Evolutionary conservation across 2,888 invertebrate species (phyloP), one percentile per base, ranked within the genome.

Genomic region (Bimastos eiseni): DNA sequence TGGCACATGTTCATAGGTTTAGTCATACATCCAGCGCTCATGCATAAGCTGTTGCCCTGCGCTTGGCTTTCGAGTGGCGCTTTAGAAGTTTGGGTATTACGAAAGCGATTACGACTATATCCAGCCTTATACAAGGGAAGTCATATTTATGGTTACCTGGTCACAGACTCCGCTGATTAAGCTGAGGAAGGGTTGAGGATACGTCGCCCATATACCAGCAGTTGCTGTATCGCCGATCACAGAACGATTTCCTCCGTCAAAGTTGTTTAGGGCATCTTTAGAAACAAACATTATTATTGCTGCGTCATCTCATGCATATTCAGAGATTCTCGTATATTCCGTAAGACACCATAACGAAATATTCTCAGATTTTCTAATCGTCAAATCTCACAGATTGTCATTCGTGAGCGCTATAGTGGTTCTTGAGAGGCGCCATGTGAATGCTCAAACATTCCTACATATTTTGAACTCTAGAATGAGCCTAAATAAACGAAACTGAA

Each of bases 181-280:
- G 86, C 24, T 93, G 13, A 96, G 94, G 92, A 94, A 95, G 0
- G 93, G 92, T 34, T 95, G 94, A 4, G 96, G 96, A 92, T 95
- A 96, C 0, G 96, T 96, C 86, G 96, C 94, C 93, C 96, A 96
- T 86, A 96, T 96, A 24, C 95, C 95, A 0, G 96, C 96, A 0
- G 96, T 96, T 3, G 94, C 94, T 4, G 93, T 93, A 1, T 93
- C 93, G 1, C 95, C 95, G 0, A 89, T 91, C 13, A 93, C 92
- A n/a, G 91, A 91, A 30, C 95, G 93, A 15, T 91, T 93, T 0
- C 95, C 95, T 24, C 93, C 94, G 91, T 95, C 95, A 92, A 93
- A 95, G 89, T 94, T 92, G 83, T 94, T 93, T 83, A 95, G 91
- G 15, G 94, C 94, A 92, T 94, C 94, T 94, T 94, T 91, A 8